A percentile compares a stretch with the other conserved stretches of the same genome.
Conservation (phyloP, 1,140 invertebrate genomes). For the Drosophila nigromelanica region DNA sequence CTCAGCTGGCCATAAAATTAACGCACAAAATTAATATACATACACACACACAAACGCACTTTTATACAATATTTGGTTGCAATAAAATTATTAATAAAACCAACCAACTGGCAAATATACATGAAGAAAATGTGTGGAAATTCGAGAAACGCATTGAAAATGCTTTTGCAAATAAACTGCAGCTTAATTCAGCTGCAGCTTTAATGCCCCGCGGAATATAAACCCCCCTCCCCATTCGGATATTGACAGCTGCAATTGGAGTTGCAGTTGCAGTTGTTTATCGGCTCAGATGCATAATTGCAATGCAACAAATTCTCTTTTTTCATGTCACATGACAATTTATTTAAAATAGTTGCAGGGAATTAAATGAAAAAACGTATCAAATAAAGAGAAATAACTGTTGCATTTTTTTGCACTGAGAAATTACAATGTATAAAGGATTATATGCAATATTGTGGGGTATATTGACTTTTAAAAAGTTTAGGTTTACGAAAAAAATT, state of each 20-base stretch:
- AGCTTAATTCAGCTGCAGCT: slow-evolving; percentile 27
- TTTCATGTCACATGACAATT: slow-evolving; percentile 39
- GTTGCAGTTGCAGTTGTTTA: slow-evolving; percentile 45
- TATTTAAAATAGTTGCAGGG: slow-evolving; percentile 39
- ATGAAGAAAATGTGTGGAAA: slow-evolving; percentile 6
- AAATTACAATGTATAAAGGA: slow-evolving; percentile 28
- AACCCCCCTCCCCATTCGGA: not conserved
- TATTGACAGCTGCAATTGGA: slow-evolving; percentile 58
- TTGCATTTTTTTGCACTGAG: slow-evolving; percentile 19
- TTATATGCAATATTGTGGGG: not conserved
- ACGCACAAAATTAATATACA: slow-evolving; percentile 62
- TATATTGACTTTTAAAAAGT: not conserved
- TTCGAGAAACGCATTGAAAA: slow-evolving; percentile 21
- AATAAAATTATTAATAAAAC: slow-evolving; percentile 50
- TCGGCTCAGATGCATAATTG: slow-evolving; percentile 47
- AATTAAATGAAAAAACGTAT: slow-evolving; percentile 6
- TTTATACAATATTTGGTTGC: slow-evolving; percentile 24
- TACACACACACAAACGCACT: not conserved
- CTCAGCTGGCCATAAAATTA: slow-evolving; percentile 67
- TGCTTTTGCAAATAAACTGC: slow-evolving; percentile 55
- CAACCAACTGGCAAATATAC: slow-evolving; percentile 40
- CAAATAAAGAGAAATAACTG: slow-evolving; percentile 30
- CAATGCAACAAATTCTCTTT: slow-evolving; percentile 29
- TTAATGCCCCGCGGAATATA: slow-evolving; percentile 23
- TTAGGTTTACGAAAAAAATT: too few species aligned